Base-by-base conservation (phyloP, 53 echinoderm and acorn worm species). In the Holothuria scabra region DNA sequence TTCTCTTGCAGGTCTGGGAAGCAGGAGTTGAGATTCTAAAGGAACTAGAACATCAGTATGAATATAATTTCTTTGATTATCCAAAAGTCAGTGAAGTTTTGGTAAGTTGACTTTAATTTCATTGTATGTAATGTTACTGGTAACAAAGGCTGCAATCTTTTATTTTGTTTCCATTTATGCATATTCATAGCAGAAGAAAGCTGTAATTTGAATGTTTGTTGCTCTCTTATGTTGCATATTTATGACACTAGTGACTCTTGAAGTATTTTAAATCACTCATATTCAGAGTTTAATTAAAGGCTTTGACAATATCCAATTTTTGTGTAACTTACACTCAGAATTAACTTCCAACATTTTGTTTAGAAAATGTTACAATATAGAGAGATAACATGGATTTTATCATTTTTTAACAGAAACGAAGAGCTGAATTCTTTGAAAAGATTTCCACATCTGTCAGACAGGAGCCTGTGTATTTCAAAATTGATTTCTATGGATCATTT, bases 1-100 rank as follows among this genome's bases (percentile, higher is more conserved):
- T 16, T 83, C 12, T 55, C 11, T 55, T 64, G 30, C 20, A 95
- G 95, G 87, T 91, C 5, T 99, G 99, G 99, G 99, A 99, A 84
- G 88, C 85, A 85, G 99, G 99, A 1, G 92, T 99, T 16, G 94
- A 94, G 11, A 86, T 99, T 12, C 92, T 94, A 48, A 99, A 99
- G 79, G 99, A 99, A 58, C 84, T 99, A 35, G 91, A 94, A 18
- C 76, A 83, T 8, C 94, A 94, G 74, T 99, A 99, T 41, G 99
- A 99, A 85, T 83, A 68, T 59, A 92, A 93, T 33, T 84, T 90
- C 19, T 99, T 94, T 88, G 93, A 99, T 66, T 99, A 99, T 80
- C 89, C 66, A 28, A 95, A 94, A 61, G 91, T 95, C 82, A 92
- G 92, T 76, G 44, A 66, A 5, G 90, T 94, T 56, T 87, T 97